These are phyloP conservation scores for Anoplius nigerrimus DNA, from an alignment of 2,888 invertebrate genomes.

Conservation along the genomic window DNA sequence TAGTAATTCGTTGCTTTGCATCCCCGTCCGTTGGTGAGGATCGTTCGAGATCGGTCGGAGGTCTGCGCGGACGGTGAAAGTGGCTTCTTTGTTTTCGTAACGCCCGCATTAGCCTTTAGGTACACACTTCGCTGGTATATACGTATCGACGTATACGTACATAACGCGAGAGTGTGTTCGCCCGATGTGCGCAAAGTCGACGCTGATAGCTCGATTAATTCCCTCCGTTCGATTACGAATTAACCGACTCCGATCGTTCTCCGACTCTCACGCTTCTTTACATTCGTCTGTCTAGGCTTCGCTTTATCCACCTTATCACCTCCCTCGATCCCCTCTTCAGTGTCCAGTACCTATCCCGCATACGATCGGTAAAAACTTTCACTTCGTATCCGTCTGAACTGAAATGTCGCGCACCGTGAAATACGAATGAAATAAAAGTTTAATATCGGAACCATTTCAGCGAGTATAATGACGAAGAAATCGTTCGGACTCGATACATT, in stretches of 20 bases:
- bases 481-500: too few relatives aligned
- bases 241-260: constrained; percentile 57
- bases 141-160: neutral
- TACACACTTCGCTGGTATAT: neutral
- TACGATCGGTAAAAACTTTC: too few relatives aligned
- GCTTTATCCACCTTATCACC: constrained; percentile 4
- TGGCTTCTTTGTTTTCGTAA: constrained; percentile 28
- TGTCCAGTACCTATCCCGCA: too few relatives aligned
- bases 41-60: constrained; percentile 60
- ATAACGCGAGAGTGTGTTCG: neutral
- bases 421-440: too few relatives aligned
- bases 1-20: constrained; percentile 68
- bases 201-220: constrained; percentile 18
- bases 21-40: constrained; percentile 57
- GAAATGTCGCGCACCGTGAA: too few relatives aligned
- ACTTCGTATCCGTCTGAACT: too few relatives aligned
- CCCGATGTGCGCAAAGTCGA: constrained; percentile 14
- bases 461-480: too few relatives aligned
- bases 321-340: neutral
- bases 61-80: constrained; percentile 32
- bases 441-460: too few relatives aligned
- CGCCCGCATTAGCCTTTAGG: constrained; percentile 27
- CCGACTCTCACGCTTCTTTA: constrained; percentile 59
- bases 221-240: constrained; percentile 25
- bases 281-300: constrained; percentile 57